Evolutionary conservation across 2,888 invertebrate species (phyloP), one percentile per base, ranked within the genome.

Genomic region (Hirtodrosophila trivittata): DNA sequence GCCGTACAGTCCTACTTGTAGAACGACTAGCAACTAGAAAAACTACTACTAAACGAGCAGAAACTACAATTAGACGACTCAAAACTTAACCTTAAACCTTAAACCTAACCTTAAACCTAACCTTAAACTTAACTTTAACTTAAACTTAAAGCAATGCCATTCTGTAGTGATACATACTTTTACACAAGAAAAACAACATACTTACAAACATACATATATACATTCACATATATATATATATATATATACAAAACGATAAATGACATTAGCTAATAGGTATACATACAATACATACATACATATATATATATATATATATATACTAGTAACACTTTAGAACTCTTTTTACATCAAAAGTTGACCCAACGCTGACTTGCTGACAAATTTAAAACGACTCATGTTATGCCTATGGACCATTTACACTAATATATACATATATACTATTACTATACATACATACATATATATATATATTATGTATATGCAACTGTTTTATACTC

Each of bases 101-200:
- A 4, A 25, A 25, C 3, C 25, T 25, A 25, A 25, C 21, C 16
- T 45, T 21, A 25, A n/a, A 18, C 8, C 18, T n/a, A 21, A 41
- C 13, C 42, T 42, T 25, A 42, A 33, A 46, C 33, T 46, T 8
- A 26, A 42, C 9, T 28, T 45, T 28, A 45, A 33, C 30, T 16
- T 46, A n/a, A 28, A 86, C 76, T 86, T 77, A 88, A 90, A 89
- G 89, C 89, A 89, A 89, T 89, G 89, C 89, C 89, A 89, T 89
- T 89, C 78, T 80, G 81, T 89, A 87, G 88, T 88, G 88, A 88
- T 88, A 88, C 52, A 62, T 66, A 71, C 54, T 58, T 64, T 70
- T 72, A 66, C 45, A 67, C 47, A 60, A 43, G 50, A 32, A 26
- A 32, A 21, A 41, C 51, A 57, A 50, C 55, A 68, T 43, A 62